Percentiles rank a stretch among this genome's conserved stretches.
phyloP scores from a whole-genome alignment of 2,113 vertebrate species.

The Halcyon malimbica region DNA sequence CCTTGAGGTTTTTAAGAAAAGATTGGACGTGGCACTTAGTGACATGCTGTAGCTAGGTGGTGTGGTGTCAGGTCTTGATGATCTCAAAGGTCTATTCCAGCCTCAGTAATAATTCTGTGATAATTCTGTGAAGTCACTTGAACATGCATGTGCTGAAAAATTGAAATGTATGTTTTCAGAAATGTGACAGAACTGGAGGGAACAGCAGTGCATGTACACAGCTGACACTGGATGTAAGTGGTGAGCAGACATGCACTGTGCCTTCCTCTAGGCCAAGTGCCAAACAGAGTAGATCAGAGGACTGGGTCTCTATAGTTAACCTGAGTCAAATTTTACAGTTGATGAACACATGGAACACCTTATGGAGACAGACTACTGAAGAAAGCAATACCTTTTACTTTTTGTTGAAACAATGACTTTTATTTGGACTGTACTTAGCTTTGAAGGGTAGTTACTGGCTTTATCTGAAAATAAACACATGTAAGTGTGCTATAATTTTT shows the following conservation, averaged over 20 bases:
- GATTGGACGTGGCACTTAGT: too few relatives aligned
- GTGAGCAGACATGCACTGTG: fast-evolving
- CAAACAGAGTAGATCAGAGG: not conserved
- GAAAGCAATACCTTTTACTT: not conserved
- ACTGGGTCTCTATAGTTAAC: not conserved
- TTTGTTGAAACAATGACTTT: not conserved
- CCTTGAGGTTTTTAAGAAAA: too few relatives aligned
- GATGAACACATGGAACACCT: not conserved
- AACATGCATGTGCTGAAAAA: not conserved
- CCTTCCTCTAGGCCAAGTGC: not conserved
- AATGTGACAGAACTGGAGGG: not conserved
- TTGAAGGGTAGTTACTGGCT: not conserved
- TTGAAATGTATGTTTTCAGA: not conserved
- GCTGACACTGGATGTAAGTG: fast-evolving
- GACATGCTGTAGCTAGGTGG: too few relatives aligned
- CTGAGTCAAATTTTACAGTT: not conserved
- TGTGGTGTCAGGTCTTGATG: too few relatives aligned
- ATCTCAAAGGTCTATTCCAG: too few relatives aligned
- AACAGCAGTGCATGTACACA: too few relatives aligned
- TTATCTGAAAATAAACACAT: not conserved
- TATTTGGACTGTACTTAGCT: not conserved
- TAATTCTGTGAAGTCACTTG: not conserved
- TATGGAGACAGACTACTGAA: not conserved
- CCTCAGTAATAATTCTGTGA: too few relatives aligned
- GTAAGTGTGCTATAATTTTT: not conserved